A percentile compares a stretch with the other conserved stretches of the same genome.
Evolutionary conservation across 2,113 vertebrate genomes (phyloP).

Genomic region (Hemichromis elongatus): DNA sequence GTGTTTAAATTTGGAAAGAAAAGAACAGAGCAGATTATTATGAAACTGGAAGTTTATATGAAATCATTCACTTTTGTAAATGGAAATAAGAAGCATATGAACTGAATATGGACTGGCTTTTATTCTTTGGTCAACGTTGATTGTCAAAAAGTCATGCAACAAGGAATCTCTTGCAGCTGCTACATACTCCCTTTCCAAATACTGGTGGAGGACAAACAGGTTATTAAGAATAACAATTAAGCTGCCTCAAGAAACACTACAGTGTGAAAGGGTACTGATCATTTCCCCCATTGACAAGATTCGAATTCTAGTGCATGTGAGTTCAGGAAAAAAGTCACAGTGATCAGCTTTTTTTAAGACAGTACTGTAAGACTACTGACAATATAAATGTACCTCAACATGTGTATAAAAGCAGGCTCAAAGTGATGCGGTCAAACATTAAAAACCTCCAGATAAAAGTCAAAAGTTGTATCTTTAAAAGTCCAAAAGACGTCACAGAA

Average conservation of each 20-base stretch:
- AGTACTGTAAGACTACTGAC: constrained; percentile 1
- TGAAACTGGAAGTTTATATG: neutral
- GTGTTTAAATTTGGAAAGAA: neutral
- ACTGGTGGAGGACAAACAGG: constrained; percentile 19
- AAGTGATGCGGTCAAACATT: constrained; percentile 13
- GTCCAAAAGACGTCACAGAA: constrained; percentile 15
- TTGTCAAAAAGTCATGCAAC: constrained; percentile 66
- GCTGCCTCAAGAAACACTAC: constrained; percentile 52
- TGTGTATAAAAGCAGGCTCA: constrained; percentile 53
- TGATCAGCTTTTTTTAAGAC: constrained; percentile 20
- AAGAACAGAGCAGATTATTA: neutral
- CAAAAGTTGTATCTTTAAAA: neutral
- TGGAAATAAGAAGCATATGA: constrained; percentile 17
- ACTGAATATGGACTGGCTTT: constrained; percentile 55
- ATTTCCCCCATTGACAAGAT: neutral
- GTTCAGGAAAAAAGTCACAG: constrained; percentile 28
- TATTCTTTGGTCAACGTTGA: constrained; percentile 59
- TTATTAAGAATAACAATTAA: constrained; percentile 34
- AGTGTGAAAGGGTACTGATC: constrained; percentile 10
- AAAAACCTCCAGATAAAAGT: constrained; percentile 18
- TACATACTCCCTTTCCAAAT: constrained; percentile 25
- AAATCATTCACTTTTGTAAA: neutral
- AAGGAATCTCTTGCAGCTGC: constrained; percentile 33
- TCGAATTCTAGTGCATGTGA: neutral
- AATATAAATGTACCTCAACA: constrained; percentile 30